phyloP scores from a whole-genome alignment of 1,140 invertebrate species.

The Nasonia giraulti region DNA sequence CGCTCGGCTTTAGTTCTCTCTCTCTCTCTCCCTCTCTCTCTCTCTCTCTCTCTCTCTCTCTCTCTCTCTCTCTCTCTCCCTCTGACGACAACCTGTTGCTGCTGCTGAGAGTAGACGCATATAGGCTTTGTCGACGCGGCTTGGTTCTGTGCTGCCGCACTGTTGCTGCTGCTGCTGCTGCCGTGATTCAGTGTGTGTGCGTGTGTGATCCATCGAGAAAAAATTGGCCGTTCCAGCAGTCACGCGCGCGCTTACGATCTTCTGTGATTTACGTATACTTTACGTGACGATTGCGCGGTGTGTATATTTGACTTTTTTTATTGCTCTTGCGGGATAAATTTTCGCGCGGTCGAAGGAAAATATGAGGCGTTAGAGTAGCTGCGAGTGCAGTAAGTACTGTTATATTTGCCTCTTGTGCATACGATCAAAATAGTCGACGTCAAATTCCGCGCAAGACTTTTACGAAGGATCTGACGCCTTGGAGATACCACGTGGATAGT shows the following conservation, averaged over 20 bases:
- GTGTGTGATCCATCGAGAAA: not conserved
- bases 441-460: no score
- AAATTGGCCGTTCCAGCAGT: not conserved
- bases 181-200: not conserved
- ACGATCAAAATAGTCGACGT: no score
- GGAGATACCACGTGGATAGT: no score
- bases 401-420: no score
- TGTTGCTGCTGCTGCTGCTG: no score
- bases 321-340: not conserved
- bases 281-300: not conserved
- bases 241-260: not conserved
- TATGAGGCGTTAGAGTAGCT: no score
- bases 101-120: not conserved
- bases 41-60: not conserved
- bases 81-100: constrained; percentile 44
- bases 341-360: not conserved
- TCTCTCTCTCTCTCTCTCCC: not conserved
- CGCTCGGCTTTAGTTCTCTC: not conserved
- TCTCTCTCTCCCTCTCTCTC: not conserved
- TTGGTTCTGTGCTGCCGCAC: no score
- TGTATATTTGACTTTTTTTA: not conserved
- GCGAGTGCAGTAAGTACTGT: no score
- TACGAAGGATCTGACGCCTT: no score
- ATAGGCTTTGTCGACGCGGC: not conserved
- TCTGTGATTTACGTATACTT: not conserved